Conservation (phyloP, 2,888 invertebrate genomes). For the Yponomeuta evonymella region DNA sequence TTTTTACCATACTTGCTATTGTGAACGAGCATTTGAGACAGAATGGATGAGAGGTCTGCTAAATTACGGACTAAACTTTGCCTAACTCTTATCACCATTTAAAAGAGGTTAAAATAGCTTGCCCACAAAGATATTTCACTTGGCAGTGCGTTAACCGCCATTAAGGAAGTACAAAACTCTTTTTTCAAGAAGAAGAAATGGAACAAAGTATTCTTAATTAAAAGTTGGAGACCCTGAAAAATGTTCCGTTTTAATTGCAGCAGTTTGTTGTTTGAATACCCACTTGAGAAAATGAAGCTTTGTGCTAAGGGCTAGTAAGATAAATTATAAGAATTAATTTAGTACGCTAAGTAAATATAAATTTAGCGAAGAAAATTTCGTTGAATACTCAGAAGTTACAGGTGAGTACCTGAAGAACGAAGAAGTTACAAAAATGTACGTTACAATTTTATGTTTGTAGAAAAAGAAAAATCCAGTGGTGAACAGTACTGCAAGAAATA, state of each 20-base stretch:
- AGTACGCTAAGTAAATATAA: background rate
- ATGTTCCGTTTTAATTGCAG: slow-evolving; percentile 57
- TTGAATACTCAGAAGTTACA: background rate
- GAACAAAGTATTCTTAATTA: slow-evolving; percentile 60
- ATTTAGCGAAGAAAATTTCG: background rate
- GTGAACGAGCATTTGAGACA: slow-evolving; percentile 28
- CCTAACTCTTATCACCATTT: background rate
- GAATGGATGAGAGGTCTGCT: slow-evolving; percentile 41
- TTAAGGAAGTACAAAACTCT: slow-evolving; percentile 55
- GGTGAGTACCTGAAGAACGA: too few relatives aligned
- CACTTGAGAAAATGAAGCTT: background rate
- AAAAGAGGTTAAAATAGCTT: background rate
- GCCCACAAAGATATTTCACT: background rate
- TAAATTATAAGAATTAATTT: background rate
- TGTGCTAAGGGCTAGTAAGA: background rate
- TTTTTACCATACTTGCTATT: background rate
- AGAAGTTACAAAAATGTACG: too few relatives aligned
- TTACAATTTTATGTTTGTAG: too few relatives aligned
- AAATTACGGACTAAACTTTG: background rate
- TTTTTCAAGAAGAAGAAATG: slow-evolving; percentile 32
- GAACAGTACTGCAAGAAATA: too few relatives aligned
- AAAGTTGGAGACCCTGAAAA: slow-evolving; percentile 47
- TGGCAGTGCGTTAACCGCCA: slow-evolving; percentile 49
- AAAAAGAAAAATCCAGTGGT: too few relatives aligned
- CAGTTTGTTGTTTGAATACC: slow-evolving; percentile 26